Evolutionary conservation across 2,888 invertebrate genomes (phyloP).

Genomic region (Glyphotaelius pellucidus): DNA sequence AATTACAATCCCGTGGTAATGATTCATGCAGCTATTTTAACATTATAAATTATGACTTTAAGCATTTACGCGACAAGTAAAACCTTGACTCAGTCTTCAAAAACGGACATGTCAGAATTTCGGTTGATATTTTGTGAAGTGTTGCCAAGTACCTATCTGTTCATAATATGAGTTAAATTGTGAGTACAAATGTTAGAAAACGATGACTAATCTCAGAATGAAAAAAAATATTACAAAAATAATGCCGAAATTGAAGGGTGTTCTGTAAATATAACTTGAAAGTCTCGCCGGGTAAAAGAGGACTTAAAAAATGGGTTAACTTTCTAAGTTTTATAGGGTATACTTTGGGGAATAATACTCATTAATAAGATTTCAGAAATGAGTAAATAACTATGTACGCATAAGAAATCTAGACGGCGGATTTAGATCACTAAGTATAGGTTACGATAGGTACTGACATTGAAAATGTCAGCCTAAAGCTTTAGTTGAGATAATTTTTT

Average conservation of each 20-base stretch:
- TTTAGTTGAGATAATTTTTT: not conserved
- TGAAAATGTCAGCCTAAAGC: not conserved
- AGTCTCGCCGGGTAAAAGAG: too few relatives aligned
- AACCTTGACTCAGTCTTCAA: not conserved
- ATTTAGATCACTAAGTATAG: not conserved
- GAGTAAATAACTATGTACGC: not conserved
- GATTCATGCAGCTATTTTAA: not conserved
- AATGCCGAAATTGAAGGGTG: not conserved
- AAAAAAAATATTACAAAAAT: not conserved
- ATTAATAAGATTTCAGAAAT: not conserved
- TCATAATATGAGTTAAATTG: too few relatives aligned
- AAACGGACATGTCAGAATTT: not conserved
- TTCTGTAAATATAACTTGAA: too few relatives aligned
- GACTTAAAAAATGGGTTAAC: too few relatives aligned
- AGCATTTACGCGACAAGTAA: not conserved
- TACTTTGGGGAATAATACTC: too few relatives aligned
- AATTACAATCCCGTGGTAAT: not conserved
- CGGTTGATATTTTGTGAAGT: not conserved
- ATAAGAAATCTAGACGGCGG: too few relatives aligned
- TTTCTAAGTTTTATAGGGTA: too few relatives aligned
- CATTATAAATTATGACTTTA: not conserved
- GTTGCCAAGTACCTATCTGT: not conserved
- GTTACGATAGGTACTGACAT: not conserved
- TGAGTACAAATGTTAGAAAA: not conserved
- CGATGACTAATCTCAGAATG: not conserved